Conservation (phyloP, 1,140 invertebrate genomes). For the Temnothorax nylanderi region DNA sequence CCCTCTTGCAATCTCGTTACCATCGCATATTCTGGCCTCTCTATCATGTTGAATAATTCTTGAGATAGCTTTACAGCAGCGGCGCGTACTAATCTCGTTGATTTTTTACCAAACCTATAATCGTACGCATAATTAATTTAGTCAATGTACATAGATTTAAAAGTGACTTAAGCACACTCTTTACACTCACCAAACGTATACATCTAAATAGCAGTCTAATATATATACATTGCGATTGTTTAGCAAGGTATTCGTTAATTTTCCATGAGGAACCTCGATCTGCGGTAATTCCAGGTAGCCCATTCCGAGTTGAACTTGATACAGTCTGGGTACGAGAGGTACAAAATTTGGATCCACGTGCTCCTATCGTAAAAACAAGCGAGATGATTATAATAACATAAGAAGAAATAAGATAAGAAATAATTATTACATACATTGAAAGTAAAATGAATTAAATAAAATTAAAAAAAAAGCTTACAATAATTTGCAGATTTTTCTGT, state of each 20-base stretch:
- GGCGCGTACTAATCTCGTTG: slow-evolving; percentile 97
- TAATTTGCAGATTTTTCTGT: slow-evolving; percentile 68
- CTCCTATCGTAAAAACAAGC: slow-evolving; percentile 86
- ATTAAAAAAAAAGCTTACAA: slow-evolving; percentile 60
- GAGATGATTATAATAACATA: not conserved
- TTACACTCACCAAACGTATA: slow-evolving; percentile 96
- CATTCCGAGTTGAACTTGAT: slow-evolving; percentile 98
- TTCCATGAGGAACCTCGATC: slow-evolving; percentile 93
- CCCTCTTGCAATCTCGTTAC: slow-evolving; percentile 96
- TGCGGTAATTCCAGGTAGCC: slow-evolving; percentile 99
- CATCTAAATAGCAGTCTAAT: slow-evolving; percentile 97
- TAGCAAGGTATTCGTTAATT: slow-evolving; percentile 91
- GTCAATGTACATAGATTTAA: not conserved
- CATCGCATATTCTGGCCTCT: slow-evolving; percentile 94
- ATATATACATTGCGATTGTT: slow-evolving; percentile 98
- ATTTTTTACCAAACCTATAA: slow-evolving; percentile 98
- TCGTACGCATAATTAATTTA: not conserved
- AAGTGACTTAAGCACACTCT: slow-evolving; percentile 7
- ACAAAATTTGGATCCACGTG: slow-evolving; percentile 93
- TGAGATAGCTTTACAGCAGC: slow-evolving; percentile 98
- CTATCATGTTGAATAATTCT: slow-evolving; percentile 97
- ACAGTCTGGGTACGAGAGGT: slow-evolving; percentile 93
- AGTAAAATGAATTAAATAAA: slow-evolving; percentile 17
- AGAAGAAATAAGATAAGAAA: slow-evolving; percentile 11
- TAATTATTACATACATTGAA: slow-evolving; percentile 29